Percentiles rank a stretch among this genome's conserved stretches.
These are phyloP conservation scores for Atherinomorus stipes DNA, from an alignment of 2,113 vertebrate genomes.

Conservation along the genomic window DNA sequence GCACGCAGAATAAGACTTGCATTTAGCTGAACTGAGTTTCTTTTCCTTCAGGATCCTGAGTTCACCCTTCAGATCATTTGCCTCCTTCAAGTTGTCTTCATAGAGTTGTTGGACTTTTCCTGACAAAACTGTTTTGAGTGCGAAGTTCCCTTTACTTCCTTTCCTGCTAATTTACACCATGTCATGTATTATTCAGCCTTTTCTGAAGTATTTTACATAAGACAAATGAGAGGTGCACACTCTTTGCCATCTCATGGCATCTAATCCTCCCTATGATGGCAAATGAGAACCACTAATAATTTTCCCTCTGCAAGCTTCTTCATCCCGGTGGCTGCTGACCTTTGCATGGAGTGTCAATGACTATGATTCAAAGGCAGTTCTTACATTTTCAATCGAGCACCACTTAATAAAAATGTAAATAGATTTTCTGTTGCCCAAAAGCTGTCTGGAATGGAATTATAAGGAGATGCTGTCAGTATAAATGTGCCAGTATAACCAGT, in stretches of 20 bases:
- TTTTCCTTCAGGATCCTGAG: background rate
- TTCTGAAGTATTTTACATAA: slow-evolving; percentile 29
- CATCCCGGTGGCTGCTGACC: slow-evolving; percentile 33
- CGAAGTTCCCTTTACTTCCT: slow-evolving; percentile 31
- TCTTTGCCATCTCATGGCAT: slow-evolving; percentile 21
- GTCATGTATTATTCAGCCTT: slow-evolving; percentile 66
- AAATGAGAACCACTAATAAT: slow-evolving; percentile 54
- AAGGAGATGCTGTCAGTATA: slow-evolving; percentile 27
- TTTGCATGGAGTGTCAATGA: slow-evolving; percentile 41
- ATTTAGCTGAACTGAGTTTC: background rate
- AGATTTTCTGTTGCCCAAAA: slow-evolving; percentile 49
- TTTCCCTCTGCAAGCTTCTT: background rate
- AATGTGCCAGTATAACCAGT: slow-evolving; percentile 43
- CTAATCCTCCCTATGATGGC: slow-evolving; percentile 41
- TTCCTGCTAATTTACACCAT: slow-evolving; percentile 60
- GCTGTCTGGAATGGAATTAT: slow-evolving; percentile 28
- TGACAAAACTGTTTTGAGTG: slow-evolving; percentile 66
- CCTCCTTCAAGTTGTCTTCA: slow-evolving; percentile 17
- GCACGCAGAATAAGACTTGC: background rate
- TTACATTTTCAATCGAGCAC: slow-evolving; percentile 46
- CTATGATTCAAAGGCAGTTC: slow-evolving; percentile 40
- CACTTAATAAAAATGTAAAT: slow-evolving; percentile 68
- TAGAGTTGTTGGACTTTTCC: slow-evolving; percentile 53
- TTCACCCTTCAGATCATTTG: background rate
- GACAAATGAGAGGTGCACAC: slow-evolving; percentile 38